Evolutionary conservation across 1,140 invertebrate genomes (phyloP), one percentile per base, ranked within the genome.

Genomic region (Grapholita molesta): DNA sequence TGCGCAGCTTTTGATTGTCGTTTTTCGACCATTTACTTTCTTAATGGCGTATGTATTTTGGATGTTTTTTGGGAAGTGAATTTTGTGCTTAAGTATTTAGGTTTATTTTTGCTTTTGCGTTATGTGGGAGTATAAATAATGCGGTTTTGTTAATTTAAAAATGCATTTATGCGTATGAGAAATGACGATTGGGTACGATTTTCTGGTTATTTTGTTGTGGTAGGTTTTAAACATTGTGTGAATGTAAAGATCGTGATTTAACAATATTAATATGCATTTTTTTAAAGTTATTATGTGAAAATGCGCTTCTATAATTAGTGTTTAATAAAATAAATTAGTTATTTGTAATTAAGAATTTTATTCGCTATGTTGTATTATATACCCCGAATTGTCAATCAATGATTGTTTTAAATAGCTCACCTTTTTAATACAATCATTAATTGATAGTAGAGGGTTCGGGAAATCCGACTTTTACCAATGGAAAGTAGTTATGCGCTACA

Each of bases 11-110:
- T 48, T 48, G 42, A 48, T 48, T 48, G 42, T 48, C 42, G 42
- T 48, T 48, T 48, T 48, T 48, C 42, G 42, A 48, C 42, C 42
- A 48, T 48, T 21, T 48, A 48, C 42, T 48, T 48, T 48, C 42
- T 48, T 48, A 48, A 48, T 21, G 42, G 7, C 42, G 18, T 48
- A 48, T 48, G 42, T 48, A 48, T 48, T 48, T 48, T 21, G 42
- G 38, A 15, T 12, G 42, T 21, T 7, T 21, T 48, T 48, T 9
- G n/a, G 8, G 7, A 48, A 48, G 42, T 48, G 42, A 21, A 48
- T 48, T 48, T 21, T 48, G 21, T 7, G n/a, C 5, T 21, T n/a
- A 48, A 7, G 42, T 2, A 21, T 48, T 7, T 21, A 21, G 42
- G 42, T 48, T 21, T 18, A 4, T 7, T 48, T 18, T 48, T 48